These are phyloP conservation scores for Muscicapa adusta DNA, from an alignment of 2,113 vertebrate species.

Conservation along the genomic window DNA sequence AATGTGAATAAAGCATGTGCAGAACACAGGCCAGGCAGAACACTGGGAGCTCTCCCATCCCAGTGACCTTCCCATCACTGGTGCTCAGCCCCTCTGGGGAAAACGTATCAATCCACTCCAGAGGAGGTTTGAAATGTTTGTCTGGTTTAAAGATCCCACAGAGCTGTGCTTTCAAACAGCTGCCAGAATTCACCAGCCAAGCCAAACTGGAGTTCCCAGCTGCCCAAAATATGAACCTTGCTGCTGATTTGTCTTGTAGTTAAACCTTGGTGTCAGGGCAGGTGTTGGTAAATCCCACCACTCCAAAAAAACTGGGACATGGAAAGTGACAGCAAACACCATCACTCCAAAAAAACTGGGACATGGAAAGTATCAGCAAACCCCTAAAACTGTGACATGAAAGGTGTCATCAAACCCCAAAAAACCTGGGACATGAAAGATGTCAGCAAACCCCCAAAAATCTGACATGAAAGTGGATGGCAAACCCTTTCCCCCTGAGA, in stretches of 20 bases:
- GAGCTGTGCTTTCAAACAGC: neutral
- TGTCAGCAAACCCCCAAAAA: neutral
- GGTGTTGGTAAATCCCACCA: fast-evolving
- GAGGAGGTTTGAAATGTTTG: neutral
- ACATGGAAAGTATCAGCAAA: neutral
- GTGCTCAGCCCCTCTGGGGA: neutral
- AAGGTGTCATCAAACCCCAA: neutral
- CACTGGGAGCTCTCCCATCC: neutral
- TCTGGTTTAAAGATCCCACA: neutral
- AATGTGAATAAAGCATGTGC: neutral
- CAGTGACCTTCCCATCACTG: neutral
- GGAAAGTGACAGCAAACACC: neutral
- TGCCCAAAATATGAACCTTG: neutral
- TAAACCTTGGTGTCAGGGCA: fast-evolving
- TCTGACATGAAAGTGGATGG: neutral
- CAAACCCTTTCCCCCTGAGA: fast-evolving
- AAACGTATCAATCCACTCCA: neutral
- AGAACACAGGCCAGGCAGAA: neutral
- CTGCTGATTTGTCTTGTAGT: no score
- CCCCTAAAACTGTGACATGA: neutral
- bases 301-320: neutral
- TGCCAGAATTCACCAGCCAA: neutral
- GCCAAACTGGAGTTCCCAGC: fast-evolving
- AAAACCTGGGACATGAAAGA: neutral
- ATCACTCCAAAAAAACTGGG: no score